Base-by-base conservation (phyloP, 2,797 vertebrate species). In the Stomatorhinus walkeri region DNA sequence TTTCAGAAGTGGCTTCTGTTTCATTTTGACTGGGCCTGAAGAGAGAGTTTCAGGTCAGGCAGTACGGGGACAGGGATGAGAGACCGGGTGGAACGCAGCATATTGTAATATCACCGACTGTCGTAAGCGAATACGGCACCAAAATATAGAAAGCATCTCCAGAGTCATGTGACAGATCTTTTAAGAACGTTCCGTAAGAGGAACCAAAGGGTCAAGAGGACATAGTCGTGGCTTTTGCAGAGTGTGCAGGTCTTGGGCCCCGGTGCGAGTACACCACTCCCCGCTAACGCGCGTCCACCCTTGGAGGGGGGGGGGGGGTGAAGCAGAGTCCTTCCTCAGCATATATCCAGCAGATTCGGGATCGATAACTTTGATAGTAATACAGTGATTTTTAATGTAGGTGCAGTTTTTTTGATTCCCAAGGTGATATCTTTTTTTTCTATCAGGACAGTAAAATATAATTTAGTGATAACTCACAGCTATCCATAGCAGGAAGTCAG, bases 291-390 rank as follows among this genome's bases (percentile, higher is more conserved):
- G 5, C 22, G 43, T 72, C 28, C 24, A 16, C 48, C n/a, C 10
- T 0, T 1, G 9, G 81, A 46, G 43, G 9, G 12, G n/a, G 61
- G 14, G 4, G 8, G 19, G 49, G 49, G 49, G 51, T 43, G 68
- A 16, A 4, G 22, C 56, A 56, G 61, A 5, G 32, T 43, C 56
- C 88, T 72, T 59, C 32, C 88, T 89, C 88, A 85, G 88, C 88
- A 89, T 64, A 76, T 89, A 61, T 89, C 43, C 36, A 48, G 4
- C 48, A 12, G 28, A 22, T 64, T 87, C 46, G 0, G 28, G 84
- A 86, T 89, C 83, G 87, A 86, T 89, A 72, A 49, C 59, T 89
- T 43, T 89, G 72, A 51, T 76, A 89, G 48, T 87, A 68, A 89
- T 22, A 43, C 84, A 87, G 40, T 7, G 28, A 7, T 52, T 86